Conservation (phyloP, 2,113 vertebrate species). For the Heteronetta atricapilla region DNA sequence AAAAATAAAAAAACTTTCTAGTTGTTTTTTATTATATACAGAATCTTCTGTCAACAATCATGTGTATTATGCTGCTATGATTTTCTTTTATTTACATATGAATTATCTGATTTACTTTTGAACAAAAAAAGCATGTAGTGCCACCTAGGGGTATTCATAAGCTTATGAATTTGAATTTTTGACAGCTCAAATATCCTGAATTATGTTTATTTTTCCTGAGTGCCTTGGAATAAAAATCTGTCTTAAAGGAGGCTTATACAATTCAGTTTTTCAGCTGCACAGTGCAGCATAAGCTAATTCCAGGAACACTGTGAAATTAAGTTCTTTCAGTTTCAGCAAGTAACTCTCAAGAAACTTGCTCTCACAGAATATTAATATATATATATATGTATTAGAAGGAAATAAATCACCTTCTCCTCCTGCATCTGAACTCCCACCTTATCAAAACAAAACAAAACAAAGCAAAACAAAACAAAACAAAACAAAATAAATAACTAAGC, state of each 20-base stretch:
- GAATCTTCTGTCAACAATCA: no score
- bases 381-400: neutral
- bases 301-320: neutral
- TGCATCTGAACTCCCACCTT: neutral
- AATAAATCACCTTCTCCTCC: neutral
- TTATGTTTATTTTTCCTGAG: neutral
- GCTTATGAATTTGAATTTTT: constrained; percentile 18
- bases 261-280: neutral
- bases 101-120: neutral
- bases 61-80: neutral
- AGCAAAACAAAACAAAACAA: neutral
- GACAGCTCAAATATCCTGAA: neutral
- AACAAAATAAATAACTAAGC: neutral
- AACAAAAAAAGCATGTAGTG: constrained; percentile 41
- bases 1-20: neutral
- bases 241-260: neutral
- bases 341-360: neutral
- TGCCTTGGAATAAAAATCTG: neutral
- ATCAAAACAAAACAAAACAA: neutral
- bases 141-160: constrained; percentile 47
- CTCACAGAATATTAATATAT: neutral
- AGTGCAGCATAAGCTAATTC: neutral
- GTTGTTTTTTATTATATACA: no score
- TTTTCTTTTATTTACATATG: constrained; percentile 19
- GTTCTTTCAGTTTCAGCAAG: neutral